phyloP scores from a whole-genome alignment of 2,797 vertebrate species.

The Myripristis jacobus region DNA sequence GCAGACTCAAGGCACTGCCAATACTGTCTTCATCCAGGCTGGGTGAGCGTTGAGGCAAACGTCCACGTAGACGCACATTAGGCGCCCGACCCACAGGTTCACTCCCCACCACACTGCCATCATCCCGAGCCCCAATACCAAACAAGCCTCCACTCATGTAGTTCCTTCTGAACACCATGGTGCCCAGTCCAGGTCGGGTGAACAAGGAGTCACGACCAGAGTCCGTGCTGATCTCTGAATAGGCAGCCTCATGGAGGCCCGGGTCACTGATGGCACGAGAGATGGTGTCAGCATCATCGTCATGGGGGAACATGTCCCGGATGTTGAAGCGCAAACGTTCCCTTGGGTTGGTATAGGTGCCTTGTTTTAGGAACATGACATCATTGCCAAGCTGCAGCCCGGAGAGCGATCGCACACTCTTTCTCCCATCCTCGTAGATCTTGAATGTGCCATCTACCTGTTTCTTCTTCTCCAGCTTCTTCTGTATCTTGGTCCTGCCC shows the following conservation, averaged over 20 bases:
- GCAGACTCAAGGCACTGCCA: slow-evolving; percentile 90
- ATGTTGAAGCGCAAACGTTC: slow-evolving; percentile 88
- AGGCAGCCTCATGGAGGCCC: slow-evolving; percentile 85
- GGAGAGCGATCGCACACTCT: slow-evolving; percentile 90
- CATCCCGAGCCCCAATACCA: slow-evolving; percentile 79
- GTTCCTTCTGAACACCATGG: slow-evolving; percentile 95
- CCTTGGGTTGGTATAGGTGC: slow-evolving; percentile 84
- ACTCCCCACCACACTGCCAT: slow-evolving; percentile 68
- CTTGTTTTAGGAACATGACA: slow-evolving; percentile 94
- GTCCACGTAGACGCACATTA: slow-evolving; percentile 81
- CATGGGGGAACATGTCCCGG: slow-evolving; percentile 89
- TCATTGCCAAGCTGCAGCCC: slow-evolving; percentile 92
- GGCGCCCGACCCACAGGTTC: slow-evolving; percentile 66
- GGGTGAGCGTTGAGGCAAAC: slow-evolving; percentile 82
- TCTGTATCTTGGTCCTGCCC: slow-evolving; percentile 92
- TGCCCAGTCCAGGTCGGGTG: slow-evolving; percentile 92
- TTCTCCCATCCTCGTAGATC: slow-evolving; percentile 92
- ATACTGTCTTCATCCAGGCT: slow-evolving; percentile 90
- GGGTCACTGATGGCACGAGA: slow-evolving; percentile 93
- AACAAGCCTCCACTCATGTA: slow-evolving; percentile 87
- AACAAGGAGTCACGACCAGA: slow-evolving; percentile 93
- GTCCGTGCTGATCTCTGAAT: slow-evolving; percentile 92
- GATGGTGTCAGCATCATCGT: slow-evolving; percentile 78
- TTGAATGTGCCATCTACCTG: slow-evolving; percentile 91
- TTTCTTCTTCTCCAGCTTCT: slow-evolving; percentile 93